These are phyloP conservation scores for Candidula unifasciata DNA, from an alignment of 2,888 invertebrate genomes.

Conservation along the genomic window DNA sequence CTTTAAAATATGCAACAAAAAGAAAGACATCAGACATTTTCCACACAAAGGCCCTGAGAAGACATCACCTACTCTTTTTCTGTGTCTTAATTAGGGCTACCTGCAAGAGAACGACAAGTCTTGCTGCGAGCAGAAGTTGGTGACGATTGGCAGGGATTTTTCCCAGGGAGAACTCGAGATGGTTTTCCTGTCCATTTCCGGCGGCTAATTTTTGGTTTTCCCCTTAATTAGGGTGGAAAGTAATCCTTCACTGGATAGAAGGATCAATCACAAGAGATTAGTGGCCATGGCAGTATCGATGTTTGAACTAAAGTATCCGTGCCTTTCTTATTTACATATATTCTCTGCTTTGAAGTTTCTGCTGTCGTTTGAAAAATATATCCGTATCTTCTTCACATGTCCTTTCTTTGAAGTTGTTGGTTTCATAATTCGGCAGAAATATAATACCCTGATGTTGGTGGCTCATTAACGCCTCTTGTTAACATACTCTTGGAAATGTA, in stretches of 20 bases:
- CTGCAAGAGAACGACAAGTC: constrained; percentile 13
- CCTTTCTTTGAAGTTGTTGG: background rate
- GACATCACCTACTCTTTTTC: constrained; percentile 6
- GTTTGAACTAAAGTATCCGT: constrained; percentile 13
- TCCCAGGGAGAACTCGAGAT: constrained; percentile 23
- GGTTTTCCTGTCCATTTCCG: constrained; percentile 21
- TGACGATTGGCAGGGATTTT: constrained; percentile 42
- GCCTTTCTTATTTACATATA: background rate
- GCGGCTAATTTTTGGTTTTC: constrained; percentile 27
- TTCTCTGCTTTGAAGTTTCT: background rate
- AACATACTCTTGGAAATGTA: too few relatives aligned
- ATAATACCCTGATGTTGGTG: background rate
- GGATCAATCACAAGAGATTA: constrained; percentile 37
- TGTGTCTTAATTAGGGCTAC: constrained; percentile 38
- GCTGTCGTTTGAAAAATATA: background rate
- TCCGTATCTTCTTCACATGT: background rate
- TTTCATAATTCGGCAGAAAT: constrained; percentile 14
- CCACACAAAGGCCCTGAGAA: background rate
- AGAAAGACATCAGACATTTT: too few relatives aligned
- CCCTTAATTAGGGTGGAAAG: constrained; percentile 41
- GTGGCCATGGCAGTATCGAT: constrained; percentile 37
- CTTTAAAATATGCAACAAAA: too few relatives aligned
- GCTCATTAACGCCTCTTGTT: background rate
- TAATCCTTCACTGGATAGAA: constrained; percentile 44
- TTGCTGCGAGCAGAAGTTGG: constrained; percentile 27